Evolutionary conservation across 1,140 invertebrate species (phyloP), one percentile per base, ranked within the genome.

Genomic region (Calliphora vicina): DNA sequence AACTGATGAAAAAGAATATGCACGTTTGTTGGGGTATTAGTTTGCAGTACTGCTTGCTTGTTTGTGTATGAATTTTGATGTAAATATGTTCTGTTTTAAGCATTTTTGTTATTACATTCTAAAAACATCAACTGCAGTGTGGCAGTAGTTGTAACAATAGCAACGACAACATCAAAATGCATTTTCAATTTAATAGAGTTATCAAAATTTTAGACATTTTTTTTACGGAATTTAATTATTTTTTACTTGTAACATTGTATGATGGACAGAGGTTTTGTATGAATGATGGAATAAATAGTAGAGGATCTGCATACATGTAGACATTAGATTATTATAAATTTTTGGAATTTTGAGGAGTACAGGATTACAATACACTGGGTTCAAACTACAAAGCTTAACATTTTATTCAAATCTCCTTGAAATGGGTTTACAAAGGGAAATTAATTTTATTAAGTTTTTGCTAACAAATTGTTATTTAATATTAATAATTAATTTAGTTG

Each of bases 151-250:
- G 20, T 20, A 61, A 61, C 17, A 61, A 20, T n/a, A n/a, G n/a
- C 17, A 61, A 20, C 17, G 20, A 61, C 17, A 61, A 61, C 20
- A 61, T 6, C 17, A 61, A 61, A 61, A n/a, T 61, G 17, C 57
- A 61, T 61, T 61, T 61, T n/a, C n/a, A 61, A 61, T 61, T 61
- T 61, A 61, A 61, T 61, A 61, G 57, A 61, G 20, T 61, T 61
- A 20, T 61, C 17, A 61, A 61, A 61, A 61, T 20, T 61, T 61
- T 61, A 61, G 57, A 61, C 57, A 23, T 20, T 61, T 61, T n/a
- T n/a, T 50, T 61, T 61, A 6, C n/a, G 17, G n/a, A 61, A 61
- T 61, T 61, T 61, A 61, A 61, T 61, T 20, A 61, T 61, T 61
- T 50, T 50, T 50, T 35, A 35, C 29, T 35, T 35, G 29, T 35